Evolutionary conservation across 2,797 vertebrate species (phyloP), one percentile per base, ranked within the genome.

Genomic region (Sebastes ruberrimus): DNA sequence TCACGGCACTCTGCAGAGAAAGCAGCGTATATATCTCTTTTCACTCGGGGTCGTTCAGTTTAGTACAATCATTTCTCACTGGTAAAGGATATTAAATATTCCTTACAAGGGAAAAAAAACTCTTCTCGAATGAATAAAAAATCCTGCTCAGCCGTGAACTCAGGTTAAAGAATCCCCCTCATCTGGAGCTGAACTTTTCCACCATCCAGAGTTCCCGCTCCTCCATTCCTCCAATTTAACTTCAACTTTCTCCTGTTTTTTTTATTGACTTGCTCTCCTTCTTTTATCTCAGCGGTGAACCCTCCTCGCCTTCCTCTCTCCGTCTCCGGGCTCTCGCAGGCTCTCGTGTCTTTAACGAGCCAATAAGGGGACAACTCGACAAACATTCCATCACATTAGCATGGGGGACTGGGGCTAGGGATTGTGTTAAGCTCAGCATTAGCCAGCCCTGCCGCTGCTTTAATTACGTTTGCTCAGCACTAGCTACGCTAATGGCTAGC

Each of bases 401-500:
- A 81, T 86, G 84, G 62, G 61, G 78, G 70, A 78, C 84, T 20
- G 42, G 70, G 76, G 82, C 77, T 64, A 33, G 77, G 83, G 82
- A 88, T 90, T 89, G 89, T 86, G 90, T 92, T 89, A 85, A 87
- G 82, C 86, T 92, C 88, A 89, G 89, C 90, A 90, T 90, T 88
- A 92, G 87, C 87, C 76, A 52, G 75, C 63, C 20, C 70, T 74
- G 83, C 86, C 68, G 68, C 86, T 80, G 86, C 81, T 90, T 92
- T 91, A 91, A 92, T 93, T 90, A 90, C 74, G 64, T 93, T 93
- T 93, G 82, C 86, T 92, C 91, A 90, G 91, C 88, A 86, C 87
- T n/a, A 42, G 82, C 85, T 52, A 71, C 27, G 66, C 86, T 93
- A 92, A 92, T 91, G 81, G 90, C 84, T 85, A 90, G 71, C 81